Conservation (phyloP, 2,888 invertebrate genomes). For the Glaucopsyche alexis region DNA sequence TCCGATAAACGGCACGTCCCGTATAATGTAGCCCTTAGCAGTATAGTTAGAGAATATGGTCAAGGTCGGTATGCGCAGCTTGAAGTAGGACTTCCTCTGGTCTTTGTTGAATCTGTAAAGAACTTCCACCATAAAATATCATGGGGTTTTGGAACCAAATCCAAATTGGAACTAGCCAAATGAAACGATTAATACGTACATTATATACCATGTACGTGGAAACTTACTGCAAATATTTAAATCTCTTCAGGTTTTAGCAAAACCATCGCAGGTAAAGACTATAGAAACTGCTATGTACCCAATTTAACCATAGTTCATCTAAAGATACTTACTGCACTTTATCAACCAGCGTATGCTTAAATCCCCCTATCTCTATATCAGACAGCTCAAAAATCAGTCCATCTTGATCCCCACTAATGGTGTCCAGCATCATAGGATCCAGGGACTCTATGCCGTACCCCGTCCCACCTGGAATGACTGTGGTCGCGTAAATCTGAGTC, state of each 20-base stretch:
- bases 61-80: background rate
- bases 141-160: too few relatives aligned
- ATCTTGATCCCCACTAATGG: background rate
- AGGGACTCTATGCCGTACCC: constrained; percentile 1
- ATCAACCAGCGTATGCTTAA: background rate
- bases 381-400: background rate
- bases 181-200: too few relatives aligned
- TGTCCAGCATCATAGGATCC: constrained; percentile 7
- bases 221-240: too few relatives aligned
- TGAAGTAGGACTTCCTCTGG: background rate
- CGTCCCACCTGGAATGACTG: background rate
- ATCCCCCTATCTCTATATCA: background rate
- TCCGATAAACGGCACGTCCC: background rate
- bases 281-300: too few relatives aligned
- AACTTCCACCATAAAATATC: too few relatives aligned
- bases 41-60: constrained; percentile 12
- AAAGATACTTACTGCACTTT: constrained; percentile 11
- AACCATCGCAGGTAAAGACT: too few relatives aligned
- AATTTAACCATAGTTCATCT: too few relatives aligned
- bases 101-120: constrained; percentile 15
- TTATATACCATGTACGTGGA: too few relatives aligned
- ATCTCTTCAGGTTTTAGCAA: too few relatives aligned
- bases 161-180: too few relatives aligned
- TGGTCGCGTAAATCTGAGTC: constrained; percentile 4
- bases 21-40: background rate